Evolutionary conservation across 2,113 vertebrate species (phyloP).

Genomic region (Steatornis caripensis): DNA sequence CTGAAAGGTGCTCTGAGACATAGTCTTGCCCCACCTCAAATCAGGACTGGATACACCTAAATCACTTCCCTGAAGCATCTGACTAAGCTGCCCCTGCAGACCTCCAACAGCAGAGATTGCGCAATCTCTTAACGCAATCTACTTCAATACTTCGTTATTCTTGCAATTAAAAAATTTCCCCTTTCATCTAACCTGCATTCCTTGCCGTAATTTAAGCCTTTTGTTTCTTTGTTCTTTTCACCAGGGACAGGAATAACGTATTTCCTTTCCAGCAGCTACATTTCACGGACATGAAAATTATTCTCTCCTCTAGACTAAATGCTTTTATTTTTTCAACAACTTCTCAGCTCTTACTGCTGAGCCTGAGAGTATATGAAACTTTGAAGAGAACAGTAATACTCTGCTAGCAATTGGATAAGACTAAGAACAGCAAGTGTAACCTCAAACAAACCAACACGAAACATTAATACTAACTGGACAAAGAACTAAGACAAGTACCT

Average conservation of each 20-base stretch:
- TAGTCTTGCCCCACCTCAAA: background rate
- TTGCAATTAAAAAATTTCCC: conserved; percentile 27
- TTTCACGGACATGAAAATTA: background rate
- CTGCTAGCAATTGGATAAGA: background rate
- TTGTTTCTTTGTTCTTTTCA: conserved; percentile 51
- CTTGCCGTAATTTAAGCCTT: background rate
- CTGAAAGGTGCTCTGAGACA: background rate
- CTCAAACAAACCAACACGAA: background rate
- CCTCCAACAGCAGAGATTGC: background rate
- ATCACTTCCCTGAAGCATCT: background rate
- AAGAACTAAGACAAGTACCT: background rate
- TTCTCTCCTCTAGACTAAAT: background rate
- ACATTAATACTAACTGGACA: background rate
- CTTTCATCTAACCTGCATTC: conserved; percentile 32
- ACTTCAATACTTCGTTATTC: conserved; percentile 5
- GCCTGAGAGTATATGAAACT: background rate
- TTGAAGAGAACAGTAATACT: background rate
- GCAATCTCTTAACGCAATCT: background rate
- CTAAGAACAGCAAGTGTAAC: background rate
- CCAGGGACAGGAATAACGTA: background rate
- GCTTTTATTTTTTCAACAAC: background rate
- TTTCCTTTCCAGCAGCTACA: background rate
- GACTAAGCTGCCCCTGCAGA: background rate
- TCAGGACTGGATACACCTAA: background rate
- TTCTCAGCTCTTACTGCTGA: background rate